phyloP scores from a whole-genome alignment of 2,888 invertebrate species.

The Pammene fasciana region DNA sequence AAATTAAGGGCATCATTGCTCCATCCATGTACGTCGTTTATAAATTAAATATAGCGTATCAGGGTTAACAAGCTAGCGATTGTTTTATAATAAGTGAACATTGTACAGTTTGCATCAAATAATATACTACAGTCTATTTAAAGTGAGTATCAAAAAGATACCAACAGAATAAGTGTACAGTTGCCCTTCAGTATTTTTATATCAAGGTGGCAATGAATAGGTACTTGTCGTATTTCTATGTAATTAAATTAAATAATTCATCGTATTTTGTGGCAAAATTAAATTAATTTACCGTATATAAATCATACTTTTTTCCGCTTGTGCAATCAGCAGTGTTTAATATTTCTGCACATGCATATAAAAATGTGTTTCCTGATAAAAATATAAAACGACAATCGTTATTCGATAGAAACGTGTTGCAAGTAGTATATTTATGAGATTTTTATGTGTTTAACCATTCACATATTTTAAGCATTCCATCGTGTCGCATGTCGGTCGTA shows the following conservation, averaged over 20 bases:
- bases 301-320: too few relatives aligned
- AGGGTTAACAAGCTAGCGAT: slow-evolving; percentile 5
- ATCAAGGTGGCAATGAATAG: too few relatives aligned
- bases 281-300: too few relatives aligned
- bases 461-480: slow-evolving; percentile 12
- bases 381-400: neutral
- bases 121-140: too few relatives aligned
- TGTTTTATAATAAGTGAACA: neutral
- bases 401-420: slow-evolving; percentile 11
- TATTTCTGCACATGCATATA: neutral
- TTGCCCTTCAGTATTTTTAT: too few relatives aligned
- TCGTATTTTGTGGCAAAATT: too few relatives aligned
- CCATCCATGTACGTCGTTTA: slow-evolving; percentile 6
- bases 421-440: neutral
- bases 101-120: too few relatives aligned
- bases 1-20: slow-evolving; percentile 26
- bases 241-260: too few relatives aligned
- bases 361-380: neutral
- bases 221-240: too few relatives aligned
- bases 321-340: neutral
- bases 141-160: too few relatives aligned
- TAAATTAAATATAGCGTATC: slow-evolving; percentile 21
- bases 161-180: too few relatives aligned
- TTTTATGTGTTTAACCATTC: neutral
- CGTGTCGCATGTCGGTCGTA: slow-evolving; percentile 5